Evolutionary conservation across 2,797 vertebrate species (phyloP).

Genomic region (Pangasius djambal): DNA sequence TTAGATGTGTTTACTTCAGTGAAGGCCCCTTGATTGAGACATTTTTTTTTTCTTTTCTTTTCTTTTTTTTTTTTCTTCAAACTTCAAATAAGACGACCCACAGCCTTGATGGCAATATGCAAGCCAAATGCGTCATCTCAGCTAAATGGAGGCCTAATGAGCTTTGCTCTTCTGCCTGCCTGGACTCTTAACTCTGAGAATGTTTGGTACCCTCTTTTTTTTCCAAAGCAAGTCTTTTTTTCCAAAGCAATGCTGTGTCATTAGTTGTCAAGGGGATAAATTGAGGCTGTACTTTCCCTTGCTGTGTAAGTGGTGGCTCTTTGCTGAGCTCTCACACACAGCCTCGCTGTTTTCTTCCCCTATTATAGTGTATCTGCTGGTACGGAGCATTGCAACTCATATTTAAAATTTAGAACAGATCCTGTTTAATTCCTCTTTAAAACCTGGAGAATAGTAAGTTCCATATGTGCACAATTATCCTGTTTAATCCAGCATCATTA

Average conservation of each 20-base stretch:
- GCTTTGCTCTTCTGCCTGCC: conserved; percentile 47
- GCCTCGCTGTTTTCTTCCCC: conserved; percentile 17
- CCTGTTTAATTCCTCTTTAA: not conserved
- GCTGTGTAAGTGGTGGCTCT: conserved; percentile 37
- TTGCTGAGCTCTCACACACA: conserved; percentile 27
- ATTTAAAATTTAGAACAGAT: not conserved
- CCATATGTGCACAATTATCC: not conserved
- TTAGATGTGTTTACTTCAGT: not conserved
- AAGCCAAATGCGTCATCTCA: conserved; percentile 48
- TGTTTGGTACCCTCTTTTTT: conserved; percentile 44
- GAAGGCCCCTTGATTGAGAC: conserved; percentile 27
- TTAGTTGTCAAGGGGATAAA: conserved; percentile 56
- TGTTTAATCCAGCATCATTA: not conserved
- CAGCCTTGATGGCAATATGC: conserved; percentile 28
- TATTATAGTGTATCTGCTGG: conserved; percentile 14
- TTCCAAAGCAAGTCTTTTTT: conserved; percentile 46
- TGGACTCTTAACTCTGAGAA: conserved; percentile 47
- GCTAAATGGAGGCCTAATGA: conserved; percentile 52
- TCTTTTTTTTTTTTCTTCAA: not conserved
- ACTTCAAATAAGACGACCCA: conserved; percentile 2
- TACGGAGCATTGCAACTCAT: not conserved
- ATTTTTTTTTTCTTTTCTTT: not conserved
- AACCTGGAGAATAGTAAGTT: not conserved
- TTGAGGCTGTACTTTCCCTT: conserved; percentile 38
- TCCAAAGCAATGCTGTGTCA: conserved; percentile 48